Evolutionary conservation across 2,797 vertebrate genomes (phyloP), one percentile per base, ranked within the genome.

Genomic region (Eulemur albifrons): DNA sequence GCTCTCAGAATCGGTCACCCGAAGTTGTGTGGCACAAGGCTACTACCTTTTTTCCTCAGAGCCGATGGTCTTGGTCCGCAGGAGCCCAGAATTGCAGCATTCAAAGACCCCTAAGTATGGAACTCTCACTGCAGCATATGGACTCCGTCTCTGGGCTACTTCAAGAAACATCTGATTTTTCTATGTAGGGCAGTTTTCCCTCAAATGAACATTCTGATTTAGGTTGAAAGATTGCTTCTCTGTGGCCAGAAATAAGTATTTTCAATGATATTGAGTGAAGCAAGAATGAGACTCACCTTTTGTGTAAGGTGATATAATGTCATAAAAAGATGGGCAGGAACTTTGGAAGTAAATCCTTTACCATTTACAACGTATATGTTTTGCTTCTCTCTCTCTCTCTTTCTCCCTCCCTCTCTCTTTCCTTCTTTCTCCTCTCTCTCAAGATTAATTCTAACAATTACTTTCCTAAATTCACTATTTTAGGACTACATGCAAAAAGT

Each of bases 131-230:
- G 81, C 87, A 75, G 14, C 50, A 73, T 72, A 85, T 6, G 38
- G 75, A 86, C 61, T 57, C 38, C 5, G 59, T 43, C 65, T 80
- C 48, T 54, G 57, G 76, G 50, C 76, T 86, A 45, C 92, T 90
- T 84, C 52, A 61, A 38, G 54, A 40, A 91, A 72, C 23, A 1
- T 80, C 67, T 17, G 40, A 59, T 40, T 93, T 82, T 81, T 73
- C 69, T 95, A 21, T 13, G 25, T 50, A 52, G 30, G 57, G 72
- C 59, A 87, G 52, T 69, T 90, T 87, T 69, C 79, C 45, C 84
- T 90, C 90, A 94, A 83, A 90, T 82, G 72, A 73, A 77, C 50
- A 17, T 92, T 93, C 77, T 80, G 82, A 75, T 73, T 95, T 77
- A 61, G 57, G 76, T 61, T 93, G 67, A 86, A 86, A 65, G 65